Conservation (phyloP, 92 coral and sea anemone genomes). For the Diadumene lineata region DNA sequence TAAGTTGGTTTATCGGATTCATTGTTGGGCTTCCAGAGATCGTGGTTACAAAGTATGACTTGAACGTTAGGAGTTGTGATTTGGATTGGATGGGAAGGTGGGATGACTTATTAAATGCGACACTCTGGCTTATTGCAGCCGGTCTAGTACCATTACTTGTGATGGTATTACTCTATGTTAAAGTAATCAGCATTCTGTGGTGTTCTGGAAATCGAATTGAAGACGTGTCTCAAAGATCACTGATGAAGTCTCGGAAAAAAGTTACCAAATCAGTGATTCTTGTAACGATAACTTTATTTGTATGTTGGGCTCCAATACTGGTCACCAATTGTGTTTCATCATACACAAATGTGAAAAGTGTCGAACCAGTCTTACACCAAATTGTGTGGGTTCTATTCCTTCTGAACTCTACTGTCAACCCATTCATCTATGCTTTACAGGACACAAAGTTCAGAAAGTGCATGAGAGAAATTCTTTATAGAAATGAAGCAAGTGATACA, state of each 20-base stretch:
- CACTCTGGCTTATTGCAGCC: constrained; percentile 36
- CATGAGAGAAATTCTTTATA: neutral
- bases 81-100: constrained; percentile 20
- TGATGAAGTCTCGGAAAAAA: constrained; percentile 56
- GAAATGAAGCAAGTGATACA: too few relatives aligned
- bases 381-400: neutral
- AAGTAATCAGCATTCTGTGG: constrained; percentile 54
- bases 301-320: constrained; percentile 48
- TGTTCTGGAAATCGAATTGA: constrained; percentile 15
- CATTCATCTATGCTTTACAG: neutral
- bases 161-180: constrained; percentile 45
- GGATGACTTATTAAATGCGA: constrained; percentile 25
- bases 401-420: neutral
- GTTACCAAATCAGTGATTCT: constrained; percentile 50
- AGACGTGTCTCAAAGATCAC: constrained; percentile 50
- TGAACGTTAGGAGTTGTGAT: constrained; percentile 24
- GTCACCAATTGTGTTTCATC: neutral
- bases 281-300: constrained; percentile 43
- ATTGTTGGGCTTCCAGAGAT: constrained; percentile 30
- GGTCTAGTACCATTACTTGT: constrained; percentile 34
- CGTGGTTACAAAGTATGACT: constrained; percentile 14
- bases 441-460: neutral
- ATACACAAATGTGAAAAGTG: neutral
- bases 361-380: neutral
- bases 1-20: constrained; percentile 34